Evolutionary conservation across 2,113 vertebrate species (phyloP), one percentile per base, ranked within the genome.

Genomic region (Hepsetus odoe): DNA sequence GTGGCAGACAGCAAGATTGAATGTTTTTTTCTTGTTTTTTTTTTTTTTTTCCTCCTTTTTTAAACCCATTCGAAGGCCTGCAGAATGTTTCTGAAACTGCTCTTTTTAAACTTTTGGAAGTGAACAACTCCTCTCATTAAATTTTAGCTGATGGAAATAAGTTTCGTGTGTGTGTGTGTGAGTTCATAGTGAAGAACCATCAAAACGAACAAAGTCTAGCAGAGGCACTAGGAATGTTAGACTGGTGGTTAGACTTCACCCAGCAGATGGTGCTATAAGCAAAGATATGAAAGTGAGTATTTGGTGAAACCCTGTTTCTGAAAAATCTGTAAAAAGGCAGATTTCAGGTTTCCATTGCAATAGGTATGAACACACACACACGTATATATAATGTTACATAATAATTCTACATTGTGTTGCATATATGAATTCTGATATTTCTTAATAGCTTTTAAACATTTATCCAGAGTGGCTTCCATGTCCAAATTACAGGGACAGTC

Each of bases 1-100:
- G 83, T 83, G 83, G 71, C 44, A 85, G 88, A 85, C 30, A 69
- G 53, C 46, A 61, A 56, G 69, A 28, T n/a, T 40, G 46, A 81
- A 56, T 69, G 64, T 74, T 56, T 66, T 32, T 75, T 65, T 26
- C 11, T 30, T 13, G 6, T 59, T 59, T 20, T 16, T 62, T 51
- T 51, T 20, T 4, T 46, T 65, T 32, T 18, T 10, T 9, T 65
- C 5, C 26, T 24, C 46, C 80, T 74, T 80, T 40, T 38, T 56
- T 22, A 49, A 70, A 80, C 26, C 33, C 69, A 56, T 74, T 12
- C 46, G 40, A 74, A 73, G 75, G 62, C 69, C 65, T 38, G 64
- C 46, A 46, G 80, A 72, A 65, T 77, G 80, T 82, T 70, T 81
- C 55, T 73, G 56, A 55, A 56, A 81, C 44, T 72, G 56, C 46